A percentile compares a stretch with the other conserved stretches of the same genome.
These are phyloP conservation scores for Hipposideros larvatus DNA, from an alignment of 2,797 vertebrate genomes.

Conservation along the genomic window DNA sequence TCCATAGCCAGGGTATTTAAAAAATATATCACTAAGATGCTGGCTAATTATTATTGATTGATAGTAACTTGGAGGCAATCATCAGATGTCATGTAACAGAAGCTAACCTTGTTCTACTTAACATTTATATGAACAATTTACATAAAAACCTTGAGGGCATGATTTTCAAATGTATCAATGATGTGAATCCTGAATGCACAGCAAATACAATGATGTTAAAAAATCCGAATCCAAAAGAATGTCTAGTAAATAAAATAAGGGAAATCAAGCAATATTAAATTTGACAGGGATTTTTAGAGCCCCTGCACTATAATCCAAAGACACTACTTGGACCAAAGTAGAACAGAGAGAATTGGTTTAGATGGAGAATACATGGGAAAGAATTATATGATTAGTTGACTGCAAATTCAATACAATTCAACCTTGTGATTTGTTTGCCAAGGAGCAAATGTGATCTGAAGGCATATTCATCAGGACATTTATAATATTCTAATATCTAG, in stretches of 20 bases:
- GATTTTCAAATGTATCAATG: background rate
- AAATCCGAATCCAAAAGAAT: background rate
- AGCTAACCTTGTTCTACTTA: background rate
- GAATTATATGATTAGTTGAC: background rate
- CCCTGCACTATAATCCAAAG: background rate
- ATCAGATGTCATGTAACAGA: background rate
- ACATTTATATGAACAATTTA: background rate
- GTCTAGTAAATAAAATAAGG: background rate
- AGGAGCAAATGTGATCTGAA: background rate
- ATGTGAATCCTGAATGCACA: background rate
- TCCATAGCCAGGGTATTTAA: background rate
- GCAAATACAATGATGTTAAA: background rate
- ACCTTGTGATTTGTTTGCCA: background rate
- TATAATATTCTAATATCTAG: background rate
- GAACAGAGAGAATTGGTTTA: background rate
- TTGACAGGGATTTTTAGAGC: background rate
- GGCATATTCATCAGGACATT: background rate
- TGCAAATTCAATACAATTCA: background rate
- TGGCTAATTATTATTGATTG: background rate
- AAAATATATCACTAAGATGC: background rate
- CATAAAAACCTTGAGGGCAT: background rate
- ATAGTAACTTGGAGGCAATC: background rate
- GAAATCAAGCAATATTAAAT: background rate
- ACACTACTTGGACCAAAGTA: background rate
- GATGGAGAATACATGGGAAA: background rate